Evolutionary conservation across 2,797 vertebrate species (phyloP).

Genomic region (Mallotus villosus): DNA sequence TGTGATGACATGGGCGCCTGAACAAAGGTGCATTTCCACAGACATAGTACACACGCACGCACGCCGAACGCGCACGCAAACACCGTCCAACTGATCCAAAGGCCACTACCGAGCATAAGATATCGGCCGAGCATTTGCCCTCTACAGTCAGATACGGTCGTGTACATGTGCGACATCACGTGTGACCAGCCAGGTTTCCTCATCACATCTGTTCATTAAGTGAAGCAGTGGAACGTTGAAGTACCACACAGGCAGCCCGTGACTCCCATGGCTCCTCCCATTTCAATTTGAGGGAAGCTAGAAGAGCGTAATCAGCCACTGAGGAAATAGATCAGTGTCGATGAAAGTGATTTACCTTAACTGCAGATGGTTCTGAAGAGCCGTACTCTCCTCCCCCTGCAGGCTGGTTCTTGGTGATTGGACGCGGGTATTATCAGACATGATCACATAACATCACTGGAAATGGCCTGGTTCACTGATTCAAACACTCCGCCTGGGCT

Average conservation of each 20-base stretch:
- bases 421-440: neutral
- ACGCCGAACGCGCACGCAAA: no score
- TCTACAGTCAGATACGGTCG: neutral
- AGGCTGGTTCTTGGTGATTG: neutral
- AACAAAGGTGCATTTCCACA: no score
- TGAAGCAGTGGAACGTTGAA: neutral
- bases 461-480: no score
- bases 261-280: neutral
- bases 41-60: no score
- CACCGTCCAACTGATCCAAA: neutral
- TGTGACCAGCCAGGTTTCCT: neutral
- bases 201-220: neutral
- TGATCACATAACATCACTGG: no score
- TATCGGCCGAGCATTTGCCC: neutral
- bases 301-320: neutral
- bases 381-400: no score
- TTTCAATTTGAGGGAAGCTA: neutral
- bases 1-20: slow-evolving; percentile 14
- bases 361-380: neutral
- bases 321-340: neutral
- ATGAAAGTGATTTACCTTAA: neutral
- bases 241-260: neutral
- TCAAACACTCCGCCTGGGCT: no score
- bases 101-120: neutral
- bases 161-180: neutral